A percentile compares a stretch with the other conserved stretches of the same genome.
Evolutionary conservation across 2,113 vertebrate species (phyloP).

Genomic region (Sorex fumeus): DNA sequence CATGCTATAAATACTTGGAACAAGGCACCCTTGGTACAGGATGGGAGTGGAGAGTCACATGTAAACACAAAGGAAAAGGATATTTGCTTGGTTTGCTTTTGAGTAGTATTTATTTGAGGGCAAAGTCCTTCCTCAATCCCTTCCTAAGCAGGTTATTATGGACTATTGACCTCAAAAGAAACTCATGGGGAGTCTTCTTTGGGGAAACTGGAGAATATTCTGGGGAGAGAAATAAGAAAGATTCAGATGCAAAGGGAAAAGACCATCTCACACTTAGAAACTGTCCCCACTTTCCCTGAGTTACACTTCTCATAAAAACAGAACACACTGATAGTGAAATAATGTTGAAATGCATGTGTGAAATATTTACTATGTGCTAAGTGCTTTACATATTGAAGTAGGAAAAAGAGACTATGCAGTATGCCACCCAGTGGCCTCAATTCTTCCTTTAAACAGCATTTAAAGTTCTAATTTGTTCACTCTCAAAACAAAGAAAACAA

Average conservation of each 20-base stretch:
- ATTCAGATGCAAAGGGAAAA: background rate
- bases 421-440: background rate
- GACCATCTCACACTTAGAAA: background rate
- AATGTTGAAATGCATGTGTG: background rate
- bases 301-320: background rate
- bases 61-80: fast-evolving
- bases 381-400: background rate
- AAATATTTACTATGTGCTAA: background rate
- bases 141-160: background rate
- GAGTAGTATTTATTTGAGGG: background rate
- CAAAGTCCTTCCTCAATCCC: background rate
- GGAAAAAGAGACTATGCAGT: background rate
- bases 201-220: background rate
- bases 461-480: background rate
- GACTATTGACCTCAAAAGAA: background rate
- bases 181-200: background rate
- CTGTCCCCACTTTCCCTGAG: background rate
- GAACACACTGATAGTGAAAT: background rate
- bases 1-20: too few species aligned
- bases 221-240: slow-evolving; percentile 10
- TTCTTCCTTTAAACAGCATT: slow-evolving; percentile 14
- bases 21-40: too few species aligned
- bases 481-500: background rate
- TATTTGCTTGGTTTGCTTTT: background rate
- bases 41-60: fast-evolving